Evolutionary conservation across 1,140 invertebrate species (phyloP), one percentile per base, ranked within the genome.

Genomic region (Anagrus nilaparvatae): DNA sequence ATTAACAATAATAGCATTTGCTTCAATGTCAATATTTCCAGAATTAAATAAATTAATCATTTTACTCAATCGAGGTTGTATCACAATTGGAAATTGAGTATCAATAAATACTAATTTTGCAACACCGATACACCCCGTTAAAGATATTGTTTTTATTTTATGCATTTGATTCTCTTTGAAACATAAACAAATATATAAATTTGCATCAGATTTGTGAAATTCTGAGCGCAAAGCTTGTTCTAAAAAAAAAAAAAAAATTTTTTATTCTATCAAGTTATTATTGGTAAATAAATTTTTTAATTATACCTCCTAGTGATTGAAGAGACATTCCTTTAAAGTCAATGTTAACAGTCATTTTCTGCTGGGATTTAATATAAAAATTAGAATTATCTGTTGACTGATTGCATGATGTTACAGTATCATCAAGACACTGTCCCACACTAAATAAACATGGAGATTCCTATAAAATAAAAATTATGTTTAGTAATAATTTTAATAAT

Each of bases 71-170:
- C 53, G 56, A 13, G 48, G 51, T 6, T 42, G 19, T 18, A 66
- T 39, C 1, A 50, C 5, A 24, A 65, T 42, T 10, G 61, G 61
- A 20, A 56, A 5, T 4, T 51, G 42, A 10, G 53, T 54, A 19
- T 64, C 54, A n/a, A 59, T 37, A 4, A 54, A 21, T 40, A 60
- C 53, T 18, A 65, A 53, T 48, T 59, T 59, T 17, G 45, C 55
- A 30, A 40, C 47, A 7, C 58, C 59, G 17, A 59, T 56, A 19
- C 47, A 48, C 23, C 53, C 62, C 9, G 37, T 40, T 5, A 67
- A 50, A 18, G 46, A n/a, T 17, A 65, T 35, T 51, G 63, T 58
- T 32, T 50, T 49, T 2, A 57, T 45, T n/a, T 55, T 16, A 17
- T 57, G 20, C 28, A 46, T 45, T 13, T 54, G 35, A 14, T 54